These are phyloP conservation scores for Remorina albescens DNA, from an alignment of 2,797 vertebrate species.

Conservation along the genomic window DNA sequence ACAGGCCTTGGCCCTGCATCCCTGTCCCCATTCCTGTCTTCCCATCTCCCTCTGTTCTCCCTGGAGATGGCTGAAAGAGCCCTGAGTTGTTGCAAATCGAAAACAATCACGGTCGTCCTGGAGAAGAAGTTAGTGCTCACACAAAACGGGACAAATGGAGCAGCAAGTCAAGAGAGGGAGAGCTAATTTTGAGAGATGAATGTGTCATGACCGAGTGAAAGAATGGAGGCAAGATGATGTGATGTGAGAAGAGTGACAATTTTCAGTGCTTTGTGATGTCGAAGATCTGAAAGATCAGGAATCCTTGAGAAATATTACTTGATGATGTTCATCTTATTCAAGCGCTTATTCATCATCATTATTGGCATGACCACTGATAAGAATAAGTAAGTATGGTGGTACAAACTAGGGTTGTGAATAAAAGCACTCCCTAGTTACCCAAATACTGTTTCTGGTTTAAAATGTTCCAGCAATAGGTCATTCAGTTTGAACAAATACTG, in stretches of 20 bases:
- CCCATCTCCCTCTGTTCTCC: conserved; percentile 6
- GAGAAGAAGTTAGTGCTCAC: conserved; percentile 40
- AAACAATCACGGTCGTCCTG: conserved; percentile 56
- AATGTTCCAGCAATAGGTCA: too few species aligned
- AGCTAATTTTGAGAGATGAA: conserved; percentile 63
- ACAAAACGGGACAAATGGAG: conserved; percentile 66
- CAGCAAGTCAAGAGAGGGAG: conserved; percentile 55
- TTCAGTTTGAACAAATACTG: too few species aligned
- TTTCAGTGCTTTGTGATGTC: background rate
- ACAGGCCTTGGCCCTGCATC: conserved; percentile 7
- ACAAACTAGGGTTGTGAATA: background rate
- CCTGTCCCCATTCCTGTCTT: conserved; percentile 27
- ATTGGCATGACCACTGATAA: background rate
- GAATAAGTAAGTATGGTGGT: background rate
- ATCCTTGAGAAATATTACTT: background rate
- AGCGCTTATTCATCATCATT: background rate
- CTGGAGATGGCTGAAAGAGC: conserved; percentile 47
- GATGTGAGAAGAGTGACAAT: conserved; percentile 22
- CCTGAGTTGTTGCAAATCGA: conserved; percentile 56
- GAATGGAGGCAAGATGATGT: conserved; percentile 19
- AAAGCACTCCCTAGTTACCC: too few species aligned
- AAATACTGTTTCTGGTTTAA: too few species aligned
- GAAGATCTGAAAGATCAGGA: background rate
- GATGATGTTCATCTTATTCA: background rate
- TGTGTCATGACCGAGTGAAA: conserved; percentile 38